Conservation (phyloP, 1,140 invertebrate species). For the Oppia nitens region DNA sequence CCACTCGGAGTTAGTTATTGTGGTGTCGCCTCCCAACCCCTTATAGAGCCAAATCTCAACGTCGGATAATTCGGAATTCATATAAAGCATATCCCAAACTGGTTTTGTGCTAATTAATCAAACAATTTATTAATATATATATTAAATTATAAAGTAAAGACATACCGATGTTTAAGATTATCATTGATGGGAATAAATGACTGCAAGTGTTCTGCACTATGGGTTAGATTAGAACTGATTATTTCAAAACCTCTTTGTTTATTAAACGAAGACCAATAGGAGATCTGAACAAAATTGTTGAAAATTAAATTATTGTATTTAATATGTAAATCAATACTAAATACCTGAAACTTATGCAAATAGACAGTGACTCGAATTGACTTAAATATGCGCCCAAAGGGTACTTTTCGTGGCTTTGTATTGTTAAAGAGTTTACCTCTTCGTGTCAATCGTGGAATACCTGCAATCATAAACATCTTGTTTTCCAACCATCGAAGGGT, state of each 20-base stretch:
- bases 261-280: conserved; percentile 96
- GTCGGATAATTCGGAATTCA: conserved; percentile 77
- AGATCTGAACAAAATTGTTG: conserved; percentile 52
- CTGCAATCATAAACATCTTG: conserved; percentile 82
- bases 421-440: conserved; percentile 74
- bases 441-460: conserved; percentile 78
- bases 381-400: conserved; percentile 75
- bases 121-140: not conserved
- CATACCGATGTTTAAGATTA: conserved; percentile 49
- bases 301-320: conserved; percentile 1
- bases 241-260: conserved; percentile 86
- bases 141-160: not conserved
- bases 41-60: conserved; percentile 81
- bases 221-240: conserved; percentile 62
- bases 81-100: conserved; percentile 76
- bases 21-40: not conserved
- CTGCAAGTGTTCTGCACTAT: conserved; percentile 66
- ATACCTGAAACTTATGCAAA: conserved; percentile 20
- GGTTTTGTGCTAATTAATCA: conserved; percentile 45
- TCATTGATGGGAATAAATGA: conserved; percentile 57
- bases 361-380: conserved; percentile 20
- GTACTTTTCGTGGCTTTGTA: conserved; percentile 60
- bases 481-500: conserved; percentile 86
- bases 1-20: not conserved
- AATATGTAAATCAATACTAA: not conserved